Evolutionary conservation across 2,888 invertebrate genomes (phyloP), one percentile per base, ranked within the genome.

Genomic region (Macrophya alboannulata): DNA sequence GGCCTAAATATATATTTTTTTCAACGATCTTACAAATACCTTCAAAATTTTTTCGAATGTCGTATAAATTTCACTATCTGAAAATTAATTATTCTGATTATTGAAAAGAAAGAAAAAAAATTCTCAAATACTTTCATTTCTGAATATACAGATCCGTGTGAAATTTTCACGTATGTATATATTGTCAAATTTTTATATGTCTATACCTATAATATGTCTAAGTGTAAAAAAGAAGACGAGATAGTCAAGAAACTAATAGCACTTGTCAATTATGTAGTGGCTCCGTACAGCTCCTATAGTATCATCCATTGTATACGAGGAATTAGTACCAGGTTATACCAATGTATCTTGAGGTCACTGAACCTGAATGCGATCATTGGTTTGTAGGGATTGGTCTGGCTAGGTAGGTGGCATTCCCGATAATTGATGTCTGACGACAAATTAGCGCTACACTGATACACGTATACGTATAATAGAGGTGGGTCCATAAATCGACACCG

Each of bases 381-480:
- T 68, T 68, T 37, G 37, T 68, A 68, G 17, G 68, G 37, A 68
- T 68, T 37, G 37, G 68, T 68, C 37, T 68, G 25, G 31, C 68
- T 68, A 62, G 62, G 37, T 37, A 37, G 68, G 68, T 68, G 68
- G 68, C 68, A 68, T 68, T 68, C 25, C 37, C 68, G 37, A 68
- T 68, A 37, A 68, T 68, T 68, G 68, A 68, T 37, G 37, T 37
- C 68, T 37, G 31, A 17, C 68, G 37, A 68, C 31, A 68, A 68
- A 68, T 68, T 37, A 68, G 17, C 31, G 68, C 68, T 68, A 68
- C 68, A 17, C 31, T 37, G 25, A 68, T 68, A 68, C 8, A 68
- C 17, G 3, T 37, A 65, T 65, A 65, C 65, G 4, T 65, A 65
- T 65, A 31, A 31, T 31, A 65, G 31, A 31, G 4, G 6, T 65